Base-by-base conservation (phyloP, 1,140 invertebrate species). In the Metopolophium dirhodum region DNA sequence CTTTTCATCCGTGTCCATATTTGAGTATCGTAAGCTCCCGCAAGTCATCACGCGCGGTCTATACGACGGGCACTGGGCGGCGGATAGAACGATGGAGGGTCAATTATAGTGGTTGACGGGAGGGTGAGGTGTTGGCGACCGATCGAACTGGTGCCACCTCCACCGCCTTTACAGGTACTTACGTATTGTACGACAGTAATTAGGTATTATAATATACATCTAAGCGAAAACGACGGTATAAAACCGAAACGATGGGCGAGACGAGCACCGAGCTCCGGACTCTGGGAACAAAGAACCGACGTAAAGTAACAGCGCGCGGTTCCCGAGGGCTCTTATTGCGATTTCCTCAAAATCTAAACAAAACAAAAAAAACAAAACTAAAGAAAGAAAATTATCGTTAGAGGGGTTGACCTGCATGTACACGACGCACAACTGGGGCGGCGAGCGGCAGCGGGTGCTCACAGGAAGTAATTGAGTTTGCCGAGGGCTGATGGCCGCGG, bases 391-490 rank as follows among this genome's bases (percentile, higher is more conserved):
- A 93, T 86, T 57, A 86, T 93, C 91, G 82, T 93, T 51, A 51
- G 49, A 93, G 91, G 91, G 91, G 61, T 68, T 86, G 91, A 57
- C 57, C 23, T 23, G 49, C 90, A n/a, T 57, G 68, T n/a, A 68
- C 20, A 68, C 20, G 18, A 82, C n/a, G 86, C n/a, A 51, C 88
- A 7, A 18, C 35, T 22, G 35, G 47, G n/a, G 77, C 26, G 90
- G 45, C 37, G 7, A 22, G 6, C n/a, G 61, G 14, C n/a, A 35
- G n/a, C 23, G 49, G 2, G 7, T 9, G 49, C 37, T 47, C n/a
- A 54, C 82, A 93, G 91, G 91, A 93, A 93, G 91, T 93, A 93
- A 93, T 93, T 45, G 91, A 93, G 91, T 93, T 93, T 93, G 91
- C 91, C 89, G 89, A n/a, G 82, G 45, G 77, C 77, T 45, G 68